These are phyloP conservation scores for Cichladusa arquata DNA, from an alignment of 2,113 vertebrate species.

Conservation along the genomic window DNA sequence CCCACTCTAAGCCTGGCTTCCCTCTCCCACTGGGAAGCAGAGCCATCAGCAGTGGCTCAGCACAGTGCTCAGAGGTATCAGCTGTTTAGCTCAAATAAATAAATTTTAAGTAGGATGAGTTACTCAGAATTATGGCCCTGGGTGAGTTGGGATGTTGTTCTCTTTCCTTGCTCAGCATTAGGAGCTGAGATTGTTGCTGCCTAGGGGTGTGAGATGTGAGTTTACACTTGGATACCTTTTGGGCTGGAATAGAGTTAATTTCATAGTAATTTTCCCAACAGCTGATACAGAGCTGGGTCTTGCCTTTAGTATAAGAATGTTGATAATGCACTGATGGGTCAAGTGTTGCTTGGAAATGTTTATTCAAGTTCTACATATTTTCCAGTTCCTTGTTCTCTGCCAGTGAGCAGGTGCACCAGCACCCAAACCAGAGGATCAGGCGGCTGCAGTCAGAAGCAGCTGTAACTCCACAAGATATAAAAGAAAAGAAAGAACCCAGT, in stretches of 20 bases:
- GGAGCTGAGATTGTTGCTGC: not conserved
- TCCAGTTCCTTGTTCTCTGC: not conserved
- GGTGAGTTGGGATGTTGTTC: not conserved
- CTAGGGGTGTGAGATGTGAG: accelerated
- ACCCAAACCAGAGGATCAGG: not conserved
- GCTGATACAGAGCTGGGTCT: not conserved
- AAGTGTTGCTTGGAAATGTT: not conserved
- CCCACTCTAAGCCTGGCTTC: not conserved
- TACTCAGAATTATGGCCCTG: not conserved
- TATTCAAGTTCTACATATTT: not conserved
- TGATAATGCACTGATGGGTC: not conserved
- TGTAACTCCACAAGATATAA: not conserved
- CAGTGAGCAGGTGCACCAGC: not conserved
- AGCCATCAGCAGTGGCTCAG: not conserved
- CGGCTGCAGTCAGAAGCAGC: not conserved
- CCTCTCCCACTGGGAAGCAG: not conserved
- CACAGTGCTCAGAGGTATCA: not conserved
- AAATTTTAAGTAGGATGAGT: not conserved
- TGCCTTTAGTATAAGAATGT: not conserved
- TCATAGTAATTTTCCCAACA: not conserved
- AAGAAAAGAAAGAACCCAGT: not conserved
- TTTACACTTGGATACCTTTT: not conserved
- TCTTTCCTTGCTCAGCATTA: not conserved
- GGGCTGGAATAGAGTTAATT: not conserved
- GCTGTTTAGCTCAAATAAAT: not conserved